phyloP scores from a whole-genome alignment of 2,888 invertebrate genomes.

The Stenoptilia bipunctidactyla region DNA sequence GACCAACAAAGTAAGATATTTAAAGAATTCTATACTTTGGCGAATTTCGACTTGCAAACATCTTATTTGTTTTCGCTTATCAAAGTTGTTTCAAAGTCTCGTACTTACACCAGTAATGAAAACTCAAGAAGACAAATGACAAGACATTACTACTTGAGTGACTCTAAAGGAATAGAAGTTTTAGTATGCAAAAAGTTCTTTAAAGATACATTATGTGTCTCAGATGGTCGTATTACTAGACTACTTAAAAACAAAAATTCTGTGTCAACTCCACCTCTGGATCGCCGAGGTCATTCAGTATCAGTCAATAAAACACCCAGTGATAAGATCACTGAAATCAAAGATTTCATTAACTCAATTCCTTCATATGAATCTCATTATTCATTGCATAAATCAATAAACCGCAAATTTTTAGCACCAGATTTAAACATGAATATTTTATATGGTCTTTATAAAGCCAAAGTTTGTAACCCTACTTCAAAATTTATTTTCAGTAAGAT shows the following conservation, averaged over 20 bases:
- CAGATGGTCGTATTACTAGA: slow-evolving; percentile 9
- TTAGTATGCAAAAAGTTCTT: slow-evolving; percentile 3
- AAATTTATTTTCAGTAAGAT: no score
- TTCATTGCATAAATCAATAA: slow-evolving; percentile 8
- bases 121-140: slow-evolving; percentile 9
- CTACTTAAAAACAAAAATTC: slow-evolving; percentile 7
- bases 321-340: slow-evolving; percentile 6
- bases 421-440: slow-evolving; percentile 7
- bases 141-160: slow-evolving; percentile 7
- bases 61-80: slow-evolving; percentile 11
- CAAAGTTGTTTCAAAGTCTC: slow-evolving; percentile 10
- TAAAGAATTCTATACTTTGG: slow-evolving; percentile 9
- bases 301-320: slow-evolving; percentile 6
- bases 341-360: slow-evolving; percentile 9
- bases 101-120: slow-evolving; percentile 8
- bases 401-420: slow-evolving; percentile 8
- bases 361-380: slow-evolving; percentile 9
- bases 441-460: slow-evolving; percentile 7
- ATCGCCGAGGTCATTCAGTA: slow-evolving; percentile 2
- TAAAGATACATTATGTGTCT: slow-evolving; percentile 6
- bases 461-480: slow-evolving; percentile 5
- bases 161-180: slow-evolving; percentile 8
- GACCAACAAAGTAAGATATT: slow-evolving; percentile 10
- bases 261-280: slow-evolving; percentile 7
- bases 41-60: slow-evolving; percentile 10